Conservation (phyloP, 2,888 invertebrate species). For the Limnephilus auricula region DNA sequence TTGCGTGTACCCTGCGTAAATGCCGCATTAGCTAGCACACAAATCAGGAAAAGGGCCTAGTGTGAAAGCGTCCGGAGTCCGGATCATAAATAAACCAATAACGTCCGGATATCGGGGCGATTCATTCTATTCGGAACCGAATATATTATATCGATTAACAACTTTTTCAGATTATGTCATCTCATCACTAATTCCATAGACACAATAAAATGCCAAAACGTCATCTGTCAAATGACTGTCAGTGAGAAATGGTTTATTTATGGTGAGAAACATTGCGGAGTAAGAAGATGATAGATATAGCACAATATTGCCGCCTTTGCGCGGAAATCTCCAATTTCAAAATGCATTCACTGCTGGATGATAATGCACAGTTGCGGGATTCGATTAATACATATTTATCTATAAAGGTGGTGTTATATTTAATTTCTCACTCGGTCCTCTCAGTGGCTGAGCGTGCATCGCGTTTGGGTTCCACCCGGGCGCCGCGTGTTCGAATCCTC, state of each 20-base stretch:
- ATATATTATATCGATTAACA: too few relatives aligned
- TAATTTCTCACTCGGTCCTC: neutral
- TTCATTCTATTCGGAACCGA: too few relatives aligned
- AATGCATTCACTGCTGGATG: neutral
- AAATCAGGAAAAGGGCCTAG: too few relatives aligned
- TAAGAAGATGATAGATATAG: neutral
- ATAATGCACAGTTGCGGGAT: neutral
- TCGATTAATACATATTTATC: neutral
- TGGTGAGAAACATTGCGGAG: neutral
- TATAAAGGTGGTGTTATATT: neutral
- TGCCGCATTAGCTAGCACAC: too few relatives aligned
- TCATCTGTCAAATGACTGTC: too few relatives aligned
- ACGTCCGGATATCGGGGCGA: too few relatives aligned
- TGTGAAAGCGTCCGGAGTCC: too few relatives aligned
- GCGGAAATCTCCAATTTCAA: neutral
- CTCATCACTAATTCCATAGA: neutral
- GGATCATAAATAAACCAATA: too few relatives aligned
- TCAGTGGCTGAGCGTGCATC: neutral
- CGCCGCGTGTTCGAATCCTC: too few relatives aligned
- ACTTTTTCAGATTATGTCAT: too few relatives aligned
- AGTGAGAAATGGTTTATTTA: neutral
- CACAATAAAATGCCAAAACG: neutral
- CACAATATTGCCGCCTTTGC: conserved; percentile 16
- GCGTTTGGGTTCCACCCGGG: too few relatives aligned
- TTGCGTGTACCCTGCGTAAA: too few relatives aligned